phyloP scores from a whole-genome alignment of 2,113 vertebrate genomes.

The Anguilla japonica region DNA sequence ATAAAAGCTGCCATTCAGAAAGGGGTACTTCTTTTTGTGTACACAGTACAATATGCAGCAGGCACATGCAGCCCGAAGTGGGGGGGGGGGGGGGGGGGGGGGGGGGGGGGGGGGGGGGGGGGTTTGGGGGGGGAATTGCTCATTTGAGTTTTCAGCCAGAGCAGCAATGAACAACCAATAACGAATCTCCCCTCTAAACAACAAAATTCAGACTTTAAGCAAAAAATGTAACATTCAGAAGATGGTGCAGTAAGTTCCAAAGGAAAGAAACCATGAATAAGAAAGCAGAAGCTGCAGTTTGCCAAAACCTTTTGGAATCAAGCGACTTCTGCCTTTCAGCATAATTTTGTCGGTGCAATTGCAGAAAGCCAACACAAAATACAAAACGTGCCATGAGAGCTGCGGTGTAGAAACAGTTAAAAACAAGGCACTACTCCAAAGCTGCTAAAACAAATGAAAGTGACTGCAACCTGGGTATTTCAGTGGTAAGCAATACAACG shows the following conservation, averaged over 20 bases:
- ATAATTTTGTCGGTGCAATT: neutral
- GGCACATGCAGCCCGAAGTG: neutral
- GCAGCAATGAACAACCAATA: neutral
- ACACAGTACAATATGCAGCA: slow-evolving; percentile 20
- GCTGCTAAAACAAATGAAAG: slow-evolving; percentile 34
- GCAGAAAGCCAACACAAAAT: neutral
- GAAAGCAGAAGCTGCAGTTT: neutral
- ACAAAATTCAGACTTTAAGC: neutral
- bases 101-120: neutral
- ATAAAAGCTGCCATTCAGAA: neutral
- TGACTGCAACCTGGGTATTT: neutral
- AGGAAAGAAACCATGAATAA: neutral
- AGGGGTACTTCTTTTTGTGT: neutral
- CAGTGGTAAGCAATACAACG: slow-evolving; percentile 10
- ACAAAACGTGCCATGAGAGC: neutral
- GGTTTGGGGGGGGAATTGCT: neutral
- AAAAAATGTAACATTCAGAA: neutral
- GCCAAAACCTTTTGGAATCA: neutral
- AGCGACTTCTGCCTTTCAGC: neutral
- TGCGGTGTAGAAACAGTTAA: slow-evolving; percentile 25
- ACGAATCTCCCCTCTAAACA: neutral
- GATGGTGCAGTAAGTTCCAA: neutral
- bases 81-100: neutral
- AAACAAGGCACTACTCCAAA: slow-evolving; percentile 24
- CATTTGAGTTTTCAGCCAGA: neutral